Evolutionary conservation across 2,113 vertebrate genomes (phyloP).

Genomic region (Chloebia gouldiae): DNA sequence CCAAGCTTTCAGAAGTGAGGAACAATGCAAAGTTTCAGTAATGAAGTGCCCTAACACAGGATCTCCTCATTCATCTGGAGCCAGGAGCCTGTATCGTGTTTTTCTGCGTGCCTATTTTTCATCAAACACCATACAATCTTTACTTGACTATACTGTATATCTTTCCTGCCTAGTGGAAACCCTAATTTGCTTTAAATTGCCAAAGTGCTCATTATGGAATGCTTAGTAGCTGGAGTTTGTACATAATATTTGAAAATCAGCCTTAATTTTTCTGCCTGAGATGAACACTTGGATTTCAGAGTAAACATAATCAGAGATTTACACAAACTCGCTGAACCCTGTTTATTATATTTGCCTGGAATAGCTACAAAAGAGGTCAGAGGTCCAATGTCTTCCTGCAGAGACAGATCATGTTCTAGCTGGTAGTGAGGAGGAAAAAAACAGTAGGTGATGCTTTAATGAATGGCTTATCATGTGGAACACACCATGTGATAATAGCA

Average conservation of each 20-base stretch:
- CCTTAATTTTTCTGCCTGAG: slow-evolving; percentile 78
- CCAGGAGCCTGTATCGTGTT: slow-evolving; percentile 36
- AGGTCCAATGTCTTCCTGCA: slow-evolving; percentile 80
- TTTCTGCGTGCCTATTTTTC: slow-evolving; percentile 61
- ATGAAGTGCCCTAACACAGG: slow-evolving; percentile 14
- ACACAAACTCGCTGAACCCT: slow-evolving; percentile 79
- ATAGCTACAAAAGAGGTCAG: slow-evolving; percentile 82
- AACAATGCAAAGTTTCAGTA: slow-evolving; percentile 26
- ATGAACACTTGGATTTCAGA: slow-evolving; percentile 79
- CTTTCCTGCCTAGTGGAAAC: slow-evolving; percentile 72
- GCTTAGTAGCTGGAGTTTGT: slow-evolving; percentile 78
- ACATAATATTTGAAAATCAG: slow-evolving; percentile 82
- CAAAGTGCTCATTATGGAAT: slow-evolving; percentile 78
- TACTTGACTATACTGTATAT: slow-evolving; percentile 62
- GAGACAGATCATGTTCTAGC: slow-evolving; percentile 87
- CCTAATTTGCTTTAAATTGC: slow-evolving; percentile 81
- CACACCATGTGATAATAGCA: slow-evolving; percentile 84
- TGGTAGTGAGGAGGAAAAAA: slow-evolving; percentile 80
- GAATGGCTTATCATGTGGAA: slow-evolving; percentile 87
- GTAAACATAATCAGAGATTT: slow-evolving; percentile 85
- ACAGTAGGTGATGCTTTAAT: slow-evolving; percentile 86
- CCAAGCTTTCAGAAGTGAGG: background rate
- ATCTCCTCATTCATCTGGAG: slow-evolving; percentile 54
- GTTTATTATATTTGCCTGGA: slow-evolving; percentile 82
- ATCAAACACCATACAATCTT: slow-evolving; percentile 64